phyloP scores from a whole-genome alignment of 2,888 invertebrate species.

The Drosophila mercatorum region DNA sequence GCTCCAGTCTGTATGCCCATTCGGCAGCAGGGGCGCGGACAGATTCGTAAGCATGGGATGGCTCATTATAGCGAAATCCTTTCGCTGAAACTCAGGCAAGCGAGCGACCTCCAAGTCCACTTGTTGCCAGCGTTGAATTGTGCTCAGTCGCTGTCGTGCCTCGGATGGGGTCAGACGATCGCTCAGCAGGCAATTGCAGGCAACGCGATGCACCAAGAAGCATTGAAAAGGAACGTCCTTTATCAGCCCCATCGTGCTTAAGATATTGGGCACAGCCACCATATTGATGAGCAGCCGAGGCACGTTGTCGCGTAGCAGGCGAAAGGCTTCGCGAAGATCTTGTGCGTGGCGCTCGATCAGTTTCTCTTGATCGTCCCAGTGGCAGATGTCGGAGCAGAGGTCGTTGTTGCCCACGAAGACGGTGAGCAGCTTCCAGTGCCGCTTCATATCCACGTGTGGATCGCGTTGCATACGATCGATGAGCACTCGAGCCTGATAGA shows the following conservation, averaged over 20 bases:
- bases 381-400: conserved; percentile 87
- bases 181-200: conserved; percentile 77
- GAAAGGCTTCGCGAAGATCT: conserved; percentile 85
- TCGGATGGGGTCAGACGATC: conserved; percentile 44
- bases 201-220: conserved; percentile 65
- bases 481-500: conserved; percentile 71
- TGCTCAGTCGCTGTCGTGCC: conserved; percentile 38
- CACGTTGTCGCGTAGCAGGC: conserved; percentile 86
- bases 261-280: conserved; percentile 73
- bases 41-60: conserved; percentile 84
- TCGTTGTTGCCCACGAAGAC: conserved; percentile 87
- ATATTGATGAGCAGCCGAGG: conserved; percentile 84
- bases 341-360: conserved; percentile 84
- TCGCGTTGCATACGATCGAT: conserved; percentile 75
- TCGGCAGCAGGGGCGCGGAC: conserved; percentile 78
- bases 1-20: conserved; percentile 85
- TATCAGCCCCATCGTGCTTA: conserved; percentile 50
- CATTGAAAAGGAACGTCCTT: conserved; percentile 63
- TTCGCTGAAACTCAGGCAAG: conserved; percentile 79
- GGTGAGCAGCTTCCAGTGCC: conserved; percentile 88
- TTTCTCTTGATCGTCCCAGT: conserved; percentile 81
- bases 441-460: conserved; percentile 85
- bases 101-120: conserved; percentile 85
- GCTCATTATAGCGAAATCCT: conserved; percentile 86
- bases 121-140: conserved; percentile 84